Percentiles rank a stretch among this genome's conserved stretches.
Conservation (phyloP, 92 coral and sea anemone species). For the Nematostella vectensis region DNA sequence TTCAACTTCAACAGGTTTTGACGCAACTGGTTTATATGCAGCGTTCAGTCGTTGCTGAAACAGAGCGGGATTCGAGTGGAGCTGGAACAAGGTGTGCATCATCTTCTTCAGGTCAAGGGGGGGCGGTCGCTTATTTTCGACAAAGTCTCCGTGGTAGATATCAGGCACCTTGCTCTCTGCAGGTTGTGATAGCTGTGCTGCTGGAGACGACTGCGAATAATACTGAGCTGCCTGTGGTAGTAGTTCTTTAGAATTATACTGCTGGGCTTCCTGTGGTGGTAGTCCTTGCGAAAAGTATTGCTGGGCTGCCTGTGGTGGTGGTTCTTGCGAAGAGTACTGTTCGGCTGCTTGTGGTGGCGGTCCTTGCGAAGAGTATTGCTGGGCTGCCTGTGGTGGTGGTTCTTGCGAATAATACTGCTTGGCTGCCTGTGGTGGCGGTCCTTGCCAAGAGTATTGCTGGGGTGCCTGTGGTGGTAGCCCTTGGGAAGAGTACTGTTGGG, state of each 20-base stretch:
- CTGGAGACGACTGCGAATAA: neutral
- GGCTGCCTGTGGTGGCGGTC: neutral
- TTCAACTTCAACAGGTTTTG: slow-evolving; percentile 1
- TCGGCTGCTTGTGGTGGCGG: neutral
- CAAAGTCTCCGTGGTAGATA: neutral
- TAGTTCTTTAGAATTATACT: neutral
- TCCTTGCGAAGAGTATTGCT: neutral
- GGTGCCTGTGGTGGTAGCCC: too few species aligned
- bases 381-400: neutral
- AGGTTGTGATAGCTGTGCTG: neutral
- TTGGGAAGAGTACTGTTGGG: too few species aligned
- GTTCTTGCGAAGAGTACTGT: neutral
- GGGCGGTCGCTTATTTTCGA: neutral
- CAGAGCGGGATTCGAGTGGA: neutral
- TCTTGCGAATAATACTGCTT: neutral
- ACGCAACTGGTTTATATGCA: neutral
- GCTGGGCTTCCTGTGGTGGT: too few species aligned
- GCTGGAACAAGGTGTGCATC: neutral
- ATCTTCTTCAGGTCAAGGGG: neutral
- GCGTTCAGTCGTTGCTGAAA: neutral
- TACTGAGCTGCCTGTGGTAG: too few species aligned
- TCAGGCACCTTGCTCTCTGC: neutral
- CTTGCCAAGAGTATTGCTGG: too few species aligned
- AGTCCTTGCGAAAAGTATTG: too few species aligned
- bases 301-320: too few species aligned